Conservation (phyloP, 2,113 vertebrate species). For the Scomber japonicus region DNA sequence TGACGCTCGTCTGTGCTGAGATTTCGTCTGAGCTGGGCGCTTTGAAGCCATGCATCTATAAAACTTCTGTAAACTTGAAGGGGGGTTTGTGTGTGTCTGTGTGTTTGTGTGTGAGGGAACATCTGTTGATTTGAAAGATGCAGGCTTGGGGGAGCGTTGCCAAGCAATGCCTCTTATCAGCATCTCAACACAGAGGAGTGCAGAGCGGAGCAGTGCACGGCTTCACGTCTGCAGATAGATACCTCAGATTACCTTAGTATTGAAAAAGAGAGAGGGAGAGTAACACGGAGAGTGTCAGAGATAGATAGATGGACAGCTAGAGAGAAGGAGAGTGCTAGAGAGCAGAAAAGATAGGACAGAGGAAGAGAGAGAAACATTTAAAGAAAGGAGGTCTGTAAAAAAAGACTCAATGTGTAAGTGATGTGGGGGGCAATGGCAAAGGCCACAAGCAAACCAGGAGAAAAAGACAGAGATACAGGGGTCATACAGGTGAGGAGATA, state of each 20-base stretch:
- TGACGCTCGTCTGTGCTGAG: slow-evolving; percentile 47
- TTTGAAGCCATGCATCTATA: slow-evolving; percentile 68
- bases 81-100: slow-evolving; percentile 37
- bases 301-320: slow-evolving; percentile 7
- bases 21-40: slow-evolving; percentile 40
- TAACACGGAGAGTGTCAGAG: slow-evolving; percentile 12
- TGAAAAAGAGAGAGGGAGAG: slow-evolving; percentile 48
- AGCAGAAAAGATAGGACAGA: background rate
- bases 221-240: slow-evolving; percentile 72
- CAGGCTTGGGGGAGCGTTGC: slow-evolving; percentile 72
- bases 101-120: slow-evolving; percentile 58
- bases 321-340: background rate
- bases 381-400: slow-evolving; percentile 23
- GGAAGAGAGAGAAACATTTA: background rate
- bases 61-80: slow-evolving; percentile 73
- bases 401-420: slow-evolving; percentile 25
- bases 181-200: slow-evolving; percentile 69
- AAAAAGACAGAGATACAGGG: slow-evolving; percentile 5
- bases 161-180: slow-evolving; percentile 78
- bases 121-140: slow-evolving; percentile 81
- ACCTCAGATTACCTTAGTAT: slow-evolving; percentile 71
- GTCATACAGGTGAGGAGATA: slow-evolving; percentile 64
- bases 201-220: slow-evolving; percentile 53
- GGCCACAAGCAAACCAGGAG: slow-evolving; percentile 39
- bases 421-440: slow-evolving; percentile 41